phyloP scores from a whole-genome alignment of 2,888 invertebrate genomes.

The Drosophila flavopinicola region DNA sequence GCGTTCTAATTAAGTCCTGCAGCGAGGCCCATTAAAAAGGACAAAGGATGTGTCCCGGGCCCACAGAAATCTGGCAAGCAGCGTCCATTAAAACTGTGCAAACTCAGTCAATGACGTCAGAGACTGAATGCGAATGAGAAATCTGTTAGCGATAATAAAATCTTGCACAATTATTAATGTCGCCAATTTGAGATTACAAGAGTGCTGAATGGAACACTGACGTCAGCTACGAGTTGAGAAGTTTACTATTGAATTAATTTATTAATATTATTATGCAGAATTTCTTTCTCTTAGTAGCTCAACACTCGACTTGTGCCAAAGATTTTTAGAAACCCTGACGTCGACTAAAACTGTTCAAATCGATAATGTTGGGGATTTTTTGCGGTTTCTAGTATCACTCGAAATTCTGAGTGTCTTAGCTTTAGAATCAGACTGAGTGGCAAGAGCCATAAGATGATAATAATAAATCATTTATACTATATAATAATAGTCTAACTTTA shows the following conservation, averaged over 20 bases:
- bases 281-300: no score
- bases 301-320: no score
- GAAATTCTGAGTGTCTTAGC: not conserved
- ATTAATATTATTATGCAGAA: not conserved
- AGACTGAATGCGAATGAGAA: not conserved
- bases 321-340: no score
- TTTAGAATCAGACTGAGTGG: not conserved
- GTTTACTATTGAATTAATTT: no score
- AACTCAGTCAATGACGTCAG: slow-evolving; percentile 56
- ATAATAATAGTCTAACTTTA: no score
- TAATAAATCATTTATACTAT: no score
- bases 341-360: no score
- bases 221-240: not conserved
- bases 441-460: not conserved
- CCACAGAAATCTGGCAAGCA: slow-evolving; percentile 30
- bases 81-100: slow-evolving; percentile 48
- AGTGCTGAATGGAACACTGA: not conserved
- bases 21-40: slow-evolving; percentile 58
- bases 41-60: slow-evolving; percentile 31
- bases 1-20: slow-evolving; percentile 80
- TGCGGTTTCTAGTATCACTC: not conserved
- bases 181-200: slow-evolving; percentile 5
- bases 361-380: no score
- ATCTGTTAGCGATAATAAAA: slow-evolving; percentile 27
- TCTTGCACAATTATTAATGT: slow-evolving; percentile 15